Percentiles rank a stretch among this genome's conserved stretches.
Evolutionary conservation across 2,888 invertebrate species (phyloP).

Genomic region (Matsumyia berberina): DNA sequence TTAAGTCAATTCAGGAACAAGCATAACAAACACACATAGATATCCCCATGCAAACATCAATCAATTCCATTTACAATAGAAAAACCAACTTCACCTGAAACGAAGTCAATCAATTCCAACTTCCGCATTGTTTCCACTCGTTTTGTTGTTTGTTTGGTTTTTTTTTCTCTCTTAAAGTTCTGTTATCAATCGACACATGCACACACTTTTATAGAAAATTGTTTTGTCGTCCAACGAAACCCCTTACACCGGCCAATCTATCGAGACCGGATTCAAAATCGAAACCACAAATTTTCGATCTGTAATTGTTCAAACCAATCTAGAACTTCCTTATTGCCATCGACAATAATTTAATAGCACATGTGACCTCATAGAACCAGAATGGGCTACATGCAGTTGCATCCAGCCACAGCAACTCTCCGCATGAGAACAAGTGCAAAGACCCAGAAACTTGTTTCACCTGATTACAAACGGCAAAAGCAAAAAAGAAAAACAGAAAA

Average conservation of each 20-base stretch:
- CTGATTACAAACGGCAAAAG: slow-evolving; percentile 57
- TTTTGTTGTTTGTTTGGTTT: not conserved
- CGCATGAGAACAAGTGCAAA: slow-evolving; percentile 71
- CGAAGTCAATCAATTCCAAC: slow-evolving; percentile 53
- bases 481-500: slow-evolving; percentile 32
- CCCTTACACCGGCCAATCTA: too few relatives aligned
- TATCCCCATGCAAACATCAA: slow-evolving; percentile 22
- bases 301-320: slow-evolving; percentile 59
- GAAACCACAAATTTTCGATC: slow-evolving; percentile 58
- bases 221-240: too few relatives aligned
- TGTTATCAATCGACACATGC: slow-evolving; percentile 6
- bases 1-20: not conserved
- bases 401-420: slow-evolving; percentile 38
- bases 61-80: slow-evolving; percentile 18
- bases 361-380: slow-evolving; percentile 73
- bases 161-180: not conserved
- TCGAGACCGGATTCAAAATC: slow-evolving; percentile 20
- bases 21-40: too few relatives aligned
- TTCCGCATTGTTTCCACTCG: slow-evolving; percentile 49
- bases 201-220: too few relatives aligned
- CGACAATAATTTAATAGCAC: slow-evolving; percentile 65
- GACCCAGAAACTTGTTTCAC: slow-evolving; percentile 76
- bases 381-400: slow-evolving; percentile 44
- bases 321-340: slow-evolving; percentile 70
- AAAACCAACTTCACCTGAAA: slow-evolving; percentile 15